Evolutionary conservation across 2,113 vertebrate genomes (phyloP).

Genomic region (Cynopterus brachyotis): DNA sequence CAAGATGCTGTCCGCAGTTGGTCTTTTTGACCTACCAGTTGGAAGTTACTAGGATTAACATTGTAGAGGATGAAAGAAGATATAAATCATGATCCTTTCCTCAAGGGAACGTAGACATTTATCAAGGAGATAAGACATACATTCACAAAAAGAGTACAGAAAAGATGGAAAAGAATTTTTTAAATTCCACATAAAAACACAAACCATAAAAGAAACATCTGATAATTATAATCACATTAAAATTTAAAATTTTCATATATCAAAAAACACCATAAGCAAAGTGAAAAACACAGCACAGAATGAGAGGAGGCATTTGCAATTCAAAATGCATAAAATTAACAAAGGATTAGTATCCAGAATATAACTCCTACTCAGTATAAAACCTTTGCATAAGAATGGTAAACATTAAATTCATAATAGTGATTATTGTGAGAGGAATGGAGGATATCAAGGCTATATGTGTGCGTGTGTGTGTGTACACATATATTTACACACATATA

Average conservation of each 20-base stretch:
- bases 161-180: not conserved
- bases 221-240: constrained; percentile 58
- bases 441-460: not conserved
- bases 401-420: constrained; percentile 15
- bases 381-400: constrained; percentile 10
- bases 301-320: constrained; percentile 63
- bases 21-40: not conserved
- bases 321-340: constrained; percentile 71
- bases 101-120: not conserved
- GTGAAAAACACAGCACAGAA: constrained; percentile 56
- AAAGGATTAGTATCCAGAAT: constrained; percentile 60
- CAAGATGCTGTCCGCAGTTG: not conserved
- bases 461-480: too few species aligned
- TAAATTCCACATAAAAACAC: constrained; percentile 26
- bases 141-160: not conserved
- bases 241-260: constrained; percentile 62
- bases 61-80: not conserved
- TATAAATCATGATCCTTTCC: not conserved
- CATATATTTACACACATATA: not conserved
- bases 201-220: constrained; percentile 51
- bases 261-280: constrained; percentile 63
- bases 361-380: constrained; percentile 53
- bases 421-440: not conserved
- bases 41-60: not conserved
- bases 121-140: not conserved